These are phyloP conservation scores for Leptopilina boulardi DNA, from an alignment of 1,140 invertebrate species.

Conservation along the genomic window DNA sequence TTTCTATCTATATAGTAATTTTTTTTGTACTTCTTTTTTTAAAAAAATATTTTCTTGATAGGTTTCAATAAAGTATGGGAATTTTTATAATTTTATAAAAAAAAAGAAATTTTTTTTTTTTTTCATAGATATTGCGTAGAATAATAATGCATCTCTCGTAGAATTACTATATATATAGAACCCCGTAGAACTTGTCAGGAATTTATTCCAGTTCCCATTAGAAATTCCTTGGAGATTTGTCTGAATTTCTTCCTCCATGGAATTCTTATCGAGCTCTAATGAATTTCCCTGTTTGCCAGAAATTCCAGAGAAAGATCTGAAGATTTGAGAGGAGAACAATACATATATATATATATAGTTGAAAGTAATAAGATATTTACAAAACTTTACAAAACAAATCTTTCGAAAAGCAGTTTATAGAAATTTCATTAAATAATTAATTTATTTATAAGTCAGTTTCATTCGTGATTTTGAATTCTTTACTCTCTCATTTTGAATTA, in stretches of 20 bases:
- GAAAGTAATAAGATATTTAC: not conserved
- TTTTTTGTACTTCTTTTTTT: too few species aligned
- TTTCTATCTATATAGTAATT: too few species aligned
- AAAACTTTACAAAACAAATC: not conserved
- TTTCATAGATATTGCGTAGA: too few species aligned
- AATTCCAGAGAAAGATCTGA: not conserved
- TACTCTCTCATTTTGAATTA: too few species aligned
- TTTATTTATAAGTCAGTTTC: too few species aligned
- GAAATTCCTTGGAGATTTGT: conserved; percentile 6
- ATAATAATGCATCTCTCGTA: not conserved
- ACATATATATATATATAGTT: not conserved
- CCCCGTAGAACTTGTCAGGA: not conserved
- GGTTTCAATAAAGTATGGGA: too few species aligned
- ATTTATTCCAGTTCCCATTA: conserved; percentile 8
- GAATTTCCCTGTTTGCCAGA: not conserved
- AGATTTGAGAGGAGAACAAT: not conserved
- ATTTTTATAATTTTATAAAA: too few species aligned
- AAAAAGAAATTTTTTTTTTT: not conserved
- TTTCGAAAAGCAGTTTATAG: too few species aligned
- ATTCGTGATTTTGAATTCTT: too few species aligned
- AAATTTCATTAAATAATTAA: too few species aligned
- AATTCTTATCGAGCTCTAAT: conserved; percentile 11
- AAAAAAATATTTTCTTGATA: too few species aligned
- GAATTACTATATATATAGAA: not conserved
- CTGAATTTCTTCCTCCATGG: conserved; percentile 8